Evolutionary conservation across 1,140 invertebrate genomes (phyloP).

Genomic region (Oryctes rhinoceros): DNA sequence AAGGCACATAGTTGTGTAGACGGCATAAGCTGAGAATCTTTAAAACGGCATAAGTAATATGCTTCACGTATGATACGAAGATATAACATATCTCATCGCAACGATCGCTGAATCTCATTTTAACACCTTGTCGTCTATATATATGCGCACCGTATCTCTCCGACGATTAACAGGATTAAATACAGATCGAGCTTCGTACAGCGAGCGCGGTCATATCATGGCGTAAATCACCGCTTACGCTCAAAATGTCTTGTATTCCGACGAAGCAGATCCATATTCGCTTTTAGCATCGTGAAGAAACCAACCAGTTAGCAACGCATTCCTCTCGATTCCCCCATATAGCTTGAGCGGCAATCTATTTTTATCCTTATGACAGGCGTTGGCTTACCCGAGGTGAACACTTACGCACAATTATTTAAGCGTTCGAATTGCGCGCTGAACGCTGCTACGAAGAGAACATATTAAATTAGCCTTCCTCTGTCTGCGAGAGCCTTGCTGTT

Average conservation of each 20-base stretch:
- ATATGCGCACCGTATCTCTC: background rate
- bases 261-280: background rate
- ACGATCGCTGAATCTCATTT: background rate
- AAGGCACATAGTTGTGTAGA: no score
- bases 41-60: no score
- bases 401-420: conserved; percentile 30
- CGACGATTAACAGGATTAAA: no score
- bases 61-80: no score
- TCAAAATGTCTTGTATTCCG: background rate
- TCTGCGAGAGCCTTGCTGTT: background rate
- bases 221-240: background rate
- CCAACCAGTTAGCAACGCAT: background rate
- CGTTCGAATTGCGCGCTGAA: background rate
- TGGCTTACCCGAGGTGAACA: conserved; percentile 29
- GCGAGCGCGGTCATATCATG: background rate
- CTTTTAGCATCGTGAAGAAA: background rate
- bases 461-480: conserved; percentile 1
- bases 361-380: conserved; percentile 12
- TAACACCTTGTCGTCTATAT: background rate
- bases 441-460: background rate
- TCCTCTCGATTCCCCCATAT: background rate
- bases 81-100: no score
- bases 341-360: conserved; percentile 6
- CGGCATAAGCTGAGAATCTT: no score
- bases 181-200: no score